These are phyloP conservation scores for Danionella cerebrum DNA, from an alignment of 2,113 vertebrate genomes.

Conservation along the genomic window DNA sequence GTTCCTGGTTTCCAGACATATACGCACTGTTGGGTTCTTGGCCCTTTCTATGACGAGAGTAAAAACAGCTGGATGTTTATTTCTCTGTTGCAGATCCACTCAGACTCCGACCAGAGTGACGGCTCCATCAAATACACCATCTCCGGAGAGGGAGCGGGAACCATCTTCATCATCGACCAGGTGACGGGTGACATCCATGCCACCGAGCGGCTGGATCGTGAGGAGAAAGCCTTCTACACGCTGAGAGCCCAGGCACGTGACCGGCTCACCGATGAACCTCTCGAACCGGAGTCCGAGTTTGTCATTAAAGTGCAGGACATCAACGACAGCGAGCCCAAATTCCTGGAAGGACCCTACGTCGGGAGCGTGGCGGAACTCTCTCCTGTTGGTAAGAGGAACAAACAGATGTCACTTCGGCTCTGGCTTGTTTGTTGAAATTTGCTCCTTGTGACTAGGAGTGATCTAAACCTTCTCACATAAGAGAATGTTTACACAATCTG, in stretches of 20 bases:
- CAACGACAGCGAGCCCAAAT: constrained; percentile 96
- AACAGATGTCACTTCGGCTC: too few species aligned
- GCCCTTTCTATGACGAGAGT: too few species aligned
- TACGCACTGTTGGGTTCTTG: too few species aligned
- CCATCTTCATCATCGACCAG: constrained; percentile 96
- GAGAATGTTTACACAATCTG: too few species aligned
- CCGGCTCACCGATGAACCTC: constrained; percentile 73
- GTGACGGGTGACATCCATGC: constrained; percentile 94
- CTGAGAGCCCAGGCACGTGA: constrained; percentile 86
- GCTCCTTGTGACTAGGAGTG: too few species aligned
- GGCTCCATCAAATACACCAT: constrained; percentile 98
- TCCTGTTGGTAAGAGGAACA: constrained; percentile 83
- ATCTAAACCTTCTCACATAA: too few species aligned
- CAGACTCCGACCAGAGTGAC: constrained; percentile 90
- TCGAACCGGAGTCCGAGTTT: constrained; percentile 95
- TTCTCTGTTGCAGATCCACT: constrained; percentile 78
- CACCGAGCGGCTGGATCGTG: constrained; percentile 87
- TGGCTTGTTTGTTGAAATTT: too few species aligned
- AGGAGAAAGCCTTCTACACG: constrained; percentile 94
- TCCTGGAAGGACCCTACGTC: constrained; percentile 91
- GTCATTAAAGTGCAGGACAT: constrained; percentile 99
- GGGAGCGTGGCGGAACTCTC: constrained; percentile 94
- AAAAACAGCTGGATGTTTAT: too few species aligned
- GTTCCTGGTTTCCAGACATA: too few species aligned
- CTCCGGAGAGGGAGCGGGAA: constrained; percentile 89